Evolutionary conservation across 2,888 invertebrate species (phyloP), one percentile per base, ranked within the genome.

Genomic region (Melieria crassipennis): DNA sequence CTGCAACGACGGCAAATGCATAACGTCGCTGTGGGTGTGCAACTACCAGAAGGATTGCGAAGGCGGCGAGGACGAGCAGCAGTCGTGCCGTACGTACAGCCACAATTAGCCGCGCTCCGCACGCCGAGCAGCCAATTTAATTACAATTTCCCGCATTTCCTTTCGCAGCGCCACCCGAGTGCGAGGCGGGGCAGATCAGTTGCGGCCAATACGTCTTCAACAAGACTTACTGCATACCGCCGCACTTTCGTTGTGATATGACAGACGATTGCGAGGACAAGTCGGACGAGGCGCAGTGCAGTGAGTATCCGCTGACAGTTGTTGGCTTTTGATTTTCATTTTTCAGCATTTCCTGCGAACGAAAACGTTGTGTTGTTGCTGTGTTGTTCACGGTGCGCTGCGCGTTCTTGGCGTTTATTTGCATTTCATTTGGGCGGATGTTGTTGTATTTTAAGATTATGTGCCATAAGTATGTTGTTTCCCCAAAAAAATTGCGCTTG

Each of bases 171-270:
- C 95, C 98, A 68, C 98, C 98, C 47, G 96, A 97, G 82, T 98
- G 98, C 87, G 96, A 97, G 81, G 90, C 92, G 68, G 94, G 94
- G 1, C 95, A 97, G 89, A 91, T 96, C 83, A 94, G 94, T 56
- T 98, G 98, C 88, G 93, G 93, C 66, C 95, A 95, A 88, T 98
- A 97, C 88, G 93, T 94, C 80, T 98, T 95, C 91, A 98, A 98
- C 89, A 95, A 94, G 88, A 96, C 97, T 47, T 97, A 95, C 88
- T 98, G 98, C 88, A 93, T 97, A 85, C 96, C 97, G 73, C 93
- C 94, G 75, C 94, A 97, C 89, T 93, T 95, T 88, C 92, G 94
- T 87, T 98, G 98, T 89, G 98, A 98, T 89, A 96, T 94, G 92
- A 93, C 93, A 77, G 94, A 95, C 50, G 97, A 98, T 89, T 99